Percentiles rank a stretch among this genome's conserved stretches.
Evolutionary conservation across 1,140 invertebrate genomes (phyloP).

Genomic region (Melitaea cinxia): DNA sequence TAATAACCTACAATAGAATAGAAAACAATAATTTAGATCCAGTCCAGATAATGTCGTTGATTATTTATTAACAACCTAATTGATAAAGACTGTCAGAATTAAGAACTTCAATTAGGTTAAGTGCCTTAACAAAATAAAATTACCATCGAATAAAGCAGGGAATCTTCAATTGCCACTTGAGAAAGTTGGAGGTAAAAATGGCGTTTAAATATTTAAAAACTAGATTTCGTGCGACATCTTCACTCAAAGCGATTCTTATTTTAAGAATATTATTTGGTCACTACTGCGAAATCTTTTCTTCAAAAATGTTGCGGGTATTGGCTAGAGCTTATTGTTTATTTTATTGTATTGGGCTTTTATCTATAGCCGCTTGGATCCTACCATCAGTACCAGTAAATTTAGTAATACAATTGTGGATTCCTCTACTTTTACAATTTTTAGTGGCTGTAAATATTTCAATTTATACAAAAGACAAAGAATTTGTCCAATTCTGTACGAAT

Average conservation of each 20-base stretch:
- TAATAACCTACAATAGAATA: no score
- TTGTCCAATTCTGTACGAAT: constrained; percentile 7
- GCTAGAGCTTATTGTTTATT: constrained; percentile 7
- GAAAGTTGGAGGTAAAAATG: no score
- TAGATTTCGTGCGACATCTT: background rate
- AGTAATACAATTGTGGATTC: background rate
- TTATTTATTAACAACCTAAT: no score
- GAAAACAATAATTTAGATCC: no score
- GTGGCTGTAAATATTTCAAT: constrained; percentile 10
- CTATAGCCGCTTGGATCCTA: no score
- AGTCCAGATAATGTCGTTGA: no score
- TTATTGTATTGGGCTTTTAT: background rate
- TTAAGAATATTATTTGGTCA: background rate
- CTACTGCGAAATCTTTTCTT: background rate
- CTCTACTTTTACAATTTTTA: background rate
- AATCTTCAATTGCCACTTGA: no score
- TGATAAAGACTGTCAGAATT: no score
- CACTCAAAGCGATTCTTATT: background rate
- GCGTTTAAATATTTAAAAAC: background rate
- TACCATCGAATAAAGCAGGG: no score
- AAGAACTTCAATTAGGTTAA: no score
- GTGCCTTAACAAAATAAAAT: no score
- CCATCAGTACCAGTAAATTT: background rate
- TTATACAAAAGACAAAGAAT: constrained; percentile 2
- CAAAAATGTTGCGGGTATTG: constrained; percentile 3